These are phyloP conservation scores for Hyperoodon ampullatus DNA, from an alignment of 2,113 vertebrate genomes.

Conservation along the genomic window DNA sequence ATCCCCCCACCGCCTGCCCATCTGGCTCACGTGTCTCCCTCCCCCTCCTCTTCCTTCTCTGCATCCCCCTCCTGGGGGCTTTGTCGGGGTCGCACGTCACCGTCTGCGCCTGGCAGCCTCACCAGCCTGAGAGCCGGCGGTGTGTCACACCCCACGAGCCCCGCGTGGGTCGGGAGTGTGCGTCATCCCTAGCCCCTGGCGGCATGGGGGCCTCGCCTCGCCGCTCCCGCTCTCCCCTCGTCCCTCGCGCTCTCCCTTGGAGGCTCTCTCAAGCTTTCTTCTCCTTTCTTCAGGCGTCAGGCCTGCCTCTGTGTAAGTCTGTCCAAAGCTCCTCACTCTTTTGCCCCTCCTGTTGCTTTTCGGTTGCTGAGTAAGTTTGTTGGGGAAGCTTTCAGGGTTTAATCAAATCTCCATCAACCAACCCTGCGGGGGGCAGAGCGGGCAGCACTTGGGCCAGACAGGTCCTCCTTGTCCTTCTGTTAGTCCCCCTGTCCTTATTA, in stretches of 20 bases:
- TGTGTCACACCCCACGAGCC: background rate
- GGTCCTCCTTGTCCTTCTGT: background rate
- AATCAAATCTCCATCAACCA: background rate
- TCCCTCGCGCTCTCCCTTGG: background rate
- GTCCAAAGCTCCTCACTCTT: background rate
- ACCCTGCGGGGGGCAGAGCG: background rate
- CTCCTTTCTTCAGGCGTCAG: background rate
- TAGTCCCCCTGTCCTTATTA: too few species aligned
- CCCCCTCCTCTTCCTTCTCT: too few species aligned
- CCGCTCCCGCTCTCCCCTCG: background rate
- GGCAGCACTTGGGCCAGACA: background rate
- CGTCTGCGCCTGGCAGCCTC: background rate
- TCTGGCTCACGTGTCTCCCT: background rate
- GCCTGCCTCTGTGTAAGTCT: background rate
- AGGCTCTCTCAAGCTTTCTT: background rate
- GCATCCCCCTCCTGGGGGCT: background rate
- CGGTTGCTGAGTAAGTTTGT: background rate
- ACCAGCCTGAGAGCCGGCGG: background rate
- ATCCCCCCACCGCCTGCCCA: rapidly evolving
- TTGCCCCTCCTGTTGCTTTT: background rate
- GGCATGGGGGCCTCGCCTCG: background rate
- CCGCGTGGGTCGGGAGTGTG: rapidly evolving
- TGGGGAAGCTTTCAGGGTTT: background rate
- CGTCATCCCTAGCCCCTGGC: background rate
- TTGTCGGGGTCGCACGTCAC: background rate